These are phyloP conservation scores for Squalus acanthias DNA, from an alignment of 2,797 vertebrate species.

Conservation along the genomic window DNA sequence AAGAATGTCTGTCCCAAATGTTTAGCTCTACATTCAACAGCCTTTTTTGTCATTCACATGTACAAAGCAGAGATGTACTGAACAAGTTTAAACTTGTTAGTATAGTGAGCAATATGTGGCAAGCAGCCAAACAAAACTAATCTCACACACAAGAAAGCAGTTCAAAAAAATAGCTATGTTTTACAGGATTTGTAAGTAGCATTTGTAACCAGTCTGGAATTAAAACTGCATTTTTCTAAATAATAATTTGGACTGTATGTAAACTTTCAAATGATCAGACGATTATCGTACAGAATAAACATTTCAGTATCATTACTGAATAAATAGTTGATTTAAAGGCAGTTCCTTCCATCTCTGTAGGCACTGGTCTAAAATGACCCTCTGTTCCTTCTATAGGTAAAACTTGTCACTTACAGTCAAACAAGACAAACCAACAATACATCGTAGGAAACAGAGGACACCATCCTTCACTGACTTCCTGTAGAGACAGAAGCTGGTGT, in stretches of 20 bases:
- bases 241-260: neutral
- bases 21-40: neutral
- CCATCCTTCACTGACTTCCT: constrained; percentile 75
- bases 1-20: neutral
- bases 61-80: neutral
- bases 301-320: neutral
- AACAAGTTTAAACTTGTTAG: neutral
- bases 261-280: neutral
- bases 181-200: neutral
- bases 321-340: neutral
- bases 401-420: constrained; percentile 37
- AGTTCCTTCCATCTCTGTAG: neutral
- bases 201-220: neutral
- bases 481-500: constrained; percentile 66
- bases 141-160: neutral
- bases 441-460: constrained; percentile 53
- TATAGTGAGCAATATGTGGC: neutral
- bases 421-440: constrained; percentile 36
- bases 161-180: neutral
- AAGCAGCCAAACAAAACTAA: constrained; percentile 6
- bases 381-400: constrained; percentile 28
- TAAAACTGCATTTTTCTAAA: neutral
- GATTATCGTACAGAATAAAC: neutral
- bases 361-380: neutral
- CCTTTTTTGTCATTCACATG: neutral